These are phyloP conservation scores for Lordiphosa collinella DNA, from an alignment of 1,140 invertebrate species.

Conservation along the genomic window DNA sequence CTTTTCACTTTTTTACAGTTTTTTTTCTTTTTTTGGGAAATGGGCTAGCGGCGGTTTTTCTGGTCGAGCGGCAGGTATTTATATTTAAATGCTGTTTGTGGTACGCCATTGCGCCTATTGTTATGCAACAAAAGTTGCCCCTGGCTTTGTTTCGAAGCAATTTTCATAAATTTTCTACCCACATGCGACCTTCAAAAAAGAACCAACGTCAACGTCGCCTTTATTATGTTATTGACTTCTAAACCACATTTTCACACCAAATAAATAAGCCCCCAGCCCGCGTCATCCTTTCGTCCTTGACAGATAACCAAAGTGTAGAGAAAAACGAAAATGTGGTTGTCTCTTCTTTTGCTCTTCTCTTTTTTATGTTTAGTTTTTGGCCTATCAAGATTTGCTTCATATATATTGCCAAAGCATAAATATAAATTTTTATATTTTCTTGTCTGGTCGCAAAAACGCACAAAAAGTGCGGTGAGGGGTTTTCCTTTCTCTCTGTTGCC, in stretches of 20 bases:
- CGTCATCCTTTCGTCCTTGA: slow-evolving; percentile 25
- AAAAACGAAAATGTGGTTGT: slow-evolving; percentile 16
- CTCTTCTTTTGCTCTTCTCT: slow-evolving; percentile 12
- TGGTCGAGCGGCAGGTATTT: slow-evolving; percentile 65
- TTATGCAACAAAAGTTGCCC: slow-evolving; percentile 71
- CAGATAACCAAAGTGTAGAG: slow-evolving; percentile 9
- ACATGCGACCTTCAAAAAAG: slow-evolving; percentile 44
- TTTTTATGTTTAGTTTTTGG: slow-evolving; percentile 36
- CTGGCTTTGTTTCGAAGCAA: slow-evolving; percentile 47
- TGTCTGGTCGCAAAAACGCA: slow-evolving; percentile 29
- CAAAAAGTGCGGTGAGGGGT: slow-evolving; percentile 23
- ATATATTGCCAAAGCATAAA: slow-evolving; percentile 37
- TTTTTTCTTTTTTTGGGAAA: slow-evolving; percentile 18
- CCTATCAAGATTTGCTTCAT: slow-evolving; percentile 29
- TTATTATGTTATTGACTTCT: slow-evolving; percentile 74
- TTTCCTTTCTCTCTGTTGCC: slow-evolving; percentile 24
- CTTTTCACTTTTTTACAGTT: slow-evolving; percentile 41
- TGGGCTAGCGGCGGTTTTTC: slow-evolving; percentile 46
- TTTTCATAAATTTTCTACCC: slow-evolving; percentile 45
- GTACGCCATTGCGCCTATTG: slow-evolving; percentile 71
- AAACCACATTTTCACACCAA: slow-evolving; percentile 73
- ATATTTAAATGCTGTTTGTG: slow-evolving; percentile 72
- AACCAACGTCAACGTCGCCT: slow-evolving; percentile 39
- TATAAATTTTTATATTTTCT: slow-evolving; percentile 63
- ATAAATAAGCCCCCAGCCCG: slow-evolving; percentile 19